phyloP scores from a whole-genome alignment of 2,113 vertebrate genomes.

The Sceloporus undulatus region DNA sequence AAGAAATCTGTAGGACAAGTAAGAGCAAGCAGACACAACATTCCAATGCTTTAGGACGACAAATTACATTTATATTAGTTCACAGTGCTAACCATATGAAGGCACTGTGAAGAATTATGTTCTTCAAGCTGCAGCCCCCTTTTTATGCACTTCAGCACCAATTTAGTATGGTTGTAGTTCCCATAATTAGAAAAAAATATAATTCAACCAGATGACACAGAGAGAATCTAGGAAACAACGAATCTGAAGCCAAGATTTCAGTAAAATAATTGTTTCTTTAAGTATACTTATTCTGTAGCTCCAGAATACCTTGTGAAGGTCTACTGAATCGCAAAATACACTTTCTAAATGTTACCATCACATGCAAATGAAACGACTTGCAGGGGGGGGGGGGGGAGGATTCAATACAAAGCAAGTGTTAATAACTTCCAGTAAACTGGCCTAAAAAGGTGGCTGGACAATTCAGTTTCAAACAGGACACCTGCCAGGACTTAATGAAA shows the following conservation, averaged over 20 bases:
- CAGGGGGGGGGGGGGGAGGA: neutral
- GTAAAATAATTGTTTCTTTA: neutral
- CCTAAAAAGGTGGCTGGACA: conserved; percentile 4
- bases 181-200: neutral
- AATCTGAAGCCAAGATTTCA: neutral
- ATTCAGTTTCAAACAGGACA: neutral
- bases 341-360: neutral
- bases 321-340: neutral
- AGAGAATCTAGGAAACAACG: neutral
- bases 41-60: neutral
- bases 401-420: neutral
- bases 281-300: neutral
- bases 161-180: neutral
- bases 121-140: neutral
- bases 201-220: neutral
- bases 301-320: neutral
- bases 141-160: neutral
- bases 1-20: neutral
- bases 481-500: neutral
- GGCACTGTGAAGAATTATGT: neutral
- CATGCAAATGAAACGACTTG: neutral
- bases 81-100: neutral
- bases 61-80: neutral
- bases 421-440: neutral
- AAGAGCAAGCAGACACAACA: neutral